Evolutionary conservation across 2,888 invertebrate genomes (phyloP).

Genomic region (Drosophila barbarae): DNA sequence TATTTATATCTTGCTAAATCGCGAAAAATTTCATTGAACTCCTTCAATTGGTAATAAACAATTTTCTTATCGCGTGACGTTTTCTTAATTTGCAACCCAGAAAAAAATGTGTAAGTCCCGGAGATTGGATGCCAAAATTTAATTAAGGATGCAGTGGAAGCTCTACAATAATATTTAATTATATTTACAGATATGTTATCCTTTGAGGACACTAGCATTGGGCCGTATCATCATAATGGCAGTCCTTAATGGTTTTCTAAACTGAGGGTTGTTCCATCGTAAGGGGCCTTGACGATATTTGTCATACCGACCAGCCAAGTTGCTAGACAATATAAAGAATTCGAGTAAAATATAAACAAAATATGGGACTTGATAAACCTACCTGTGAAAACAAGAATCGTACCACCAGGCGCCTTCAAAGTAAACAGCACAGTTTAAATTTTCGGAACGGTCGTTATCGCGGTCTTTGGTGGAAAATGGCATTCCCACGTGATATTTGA

Average conservation of each 20-base stretch:
- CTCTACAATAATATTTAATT: too few relatives aligned
- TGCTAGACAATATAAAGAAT: not conserved
- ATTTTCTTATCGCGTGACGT: too few relatives aligned
- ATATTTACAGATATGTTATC: not conserved
- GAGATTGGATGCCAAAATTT: too few relatives aligned
- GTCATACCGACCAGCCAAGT: not conserved
- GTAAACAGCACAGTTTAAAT: not conserved
- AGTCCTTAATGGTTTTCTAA: not conserved
- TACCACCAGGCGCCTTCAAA: conserved; percentile 19
- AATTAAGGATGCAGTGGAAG: too few relatives aligned
- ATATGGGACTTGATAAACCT: not conserved
- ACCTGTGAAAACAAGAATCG: not conserved
- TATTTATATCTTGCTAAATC: too few relatives aligned
- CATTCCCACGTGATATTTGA: not conserved
- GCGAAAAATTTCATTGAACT: too few relatives aligned
- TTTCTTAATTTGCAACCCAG: too few relatives aligned
- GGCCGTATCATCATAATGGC: conserved; percentile 2
- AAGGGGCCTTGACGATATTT: not conserved
- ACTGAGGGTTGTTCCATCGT: too few relatives aligned
- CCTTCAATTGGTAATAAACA: too few relatives aligned
- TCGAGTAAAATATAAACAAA: not conserved
- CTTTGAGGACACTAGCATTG: not conserved
- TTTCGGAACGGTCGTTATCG: not conserved
- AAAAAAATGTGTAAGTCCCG: too few relatives aligned
- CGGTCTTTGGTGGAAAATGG: conserved; percentile 15